phyloP scores from a whole-genome alignment of 1,140 invertebrate species.

The Drosophila setifemur region DNA sequence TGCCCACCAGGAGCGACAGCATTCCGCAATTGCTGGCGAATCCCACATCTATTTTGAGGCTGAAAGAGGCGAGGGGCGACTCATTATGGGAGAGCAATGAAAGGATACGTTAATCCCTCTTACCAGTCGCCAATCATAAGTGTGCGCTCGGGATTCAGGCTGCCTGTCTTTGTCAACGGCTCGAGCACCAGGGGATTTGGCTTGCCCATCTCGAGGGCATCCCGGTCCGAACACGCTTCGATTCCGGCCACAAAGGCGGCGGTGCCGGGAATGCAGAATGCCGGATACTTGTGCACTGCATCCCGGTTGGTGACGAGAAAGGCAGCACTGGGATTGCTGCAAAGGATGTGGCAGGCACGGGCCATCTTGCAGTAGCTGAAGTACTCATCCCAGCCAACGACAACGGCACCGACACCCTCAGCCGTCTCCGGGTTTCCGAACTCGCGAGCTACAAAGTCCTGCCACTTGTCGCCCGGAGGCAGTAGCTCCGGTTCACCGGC shows the following conservation, averaged over 20 bases:
- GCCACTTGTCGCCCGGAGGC: conserved; percentile 40
- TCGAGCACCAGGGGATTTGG: conserved; percentile 82
- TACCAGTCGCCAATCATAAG: conserved; percentile 97
- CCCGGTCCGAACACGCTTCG: conserved; percentile 89
- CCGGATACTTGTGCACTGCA: conserved; percentile 83
- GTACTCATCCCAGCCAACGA: conserved; percentile 96
- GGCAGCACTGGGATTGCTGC: conserved; percentile 84
- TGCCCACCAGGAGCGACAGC: conserved; percentile 91
- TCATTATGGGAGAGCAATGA: conserved; percentile 8
- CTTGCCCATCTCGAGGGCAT: conserved; percentile 94
- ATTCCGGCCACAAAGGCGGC: conserved; percentile 92
- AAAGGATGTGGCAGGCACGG: conserved; percentile 93
- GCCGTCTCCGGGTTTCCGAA: conserved; percentile 59
- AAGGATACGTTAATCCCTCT: conserved; percentile 28
- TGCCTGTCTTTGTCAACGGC: conserved; percentile 82
- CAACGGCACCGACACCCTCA: conserved; percentile 93
- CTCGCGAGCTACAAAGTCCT: conserved; percentile 73
- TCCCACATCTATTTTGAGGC: conserved; percentile 94
- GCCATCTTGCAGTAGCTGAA: conserved; percentile 95
- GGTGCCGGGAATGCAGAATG: conserved; percentile 86
- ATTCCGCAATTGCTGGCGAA: conserved; percentile 93
- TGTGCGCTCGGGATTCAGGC: conserved; percentile 89
- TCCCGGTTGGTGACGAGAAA: conserved; percentile 97
- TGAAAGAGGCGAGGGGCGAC: conserved; percentile 61
- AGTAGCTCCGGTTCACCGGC: conserved; percentile 84